phyloP scores from a whole-genome alignment of 2,113 vertebrate species.

The Plecotus auritus region DNA sequence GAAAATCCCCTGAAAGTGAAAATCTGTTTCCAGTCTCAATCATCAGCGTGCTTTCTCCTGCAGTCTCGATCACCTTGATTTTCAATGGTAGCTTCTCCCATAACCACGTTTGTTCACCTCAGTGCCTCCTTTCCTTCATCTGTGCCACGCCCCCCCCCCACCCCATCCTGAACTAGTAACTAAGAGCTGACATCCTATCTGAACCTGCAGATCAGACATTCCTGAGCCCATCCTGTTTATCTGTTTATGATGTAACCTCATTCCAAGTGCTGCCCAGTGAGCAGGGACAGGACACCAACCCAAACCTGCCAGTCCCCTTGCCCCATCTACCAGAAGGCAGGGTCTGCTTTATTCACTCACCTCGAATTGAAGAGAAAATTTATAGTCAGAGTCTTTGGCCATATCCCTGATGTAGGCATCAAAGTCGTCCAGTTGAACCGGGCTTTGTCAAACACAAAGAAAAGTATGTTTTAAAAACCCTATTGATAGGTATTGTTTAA shows the following conservation, averaged over 20 bases:
- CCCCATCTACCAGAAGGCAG: background rate
- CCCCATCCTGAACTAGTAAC: background rate
- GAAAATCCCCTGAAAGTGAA: background rate
- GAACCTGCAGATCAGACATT: background rate
- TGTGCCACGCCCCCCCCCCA: too few relatives aligned
- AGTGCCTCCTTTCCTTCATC: background rate
- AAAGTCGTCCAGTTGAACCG: conserved; percentile 94
- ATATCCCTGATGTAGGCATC: conserved; percentile 97
- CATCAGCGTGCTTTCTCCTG: background rate
- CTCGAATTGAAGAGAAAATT: conserved; percentile 98
- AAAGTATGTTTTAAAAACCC: background rate
- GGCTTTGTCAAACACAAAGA: conserved; percentile 81
- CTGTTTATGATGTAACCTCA: accelerated
- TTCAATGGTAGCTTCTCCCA: background rate
- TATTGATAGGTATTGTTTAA: background rate
- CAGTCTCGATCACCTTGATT: background rate
- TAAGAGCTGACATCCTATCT: background rate
- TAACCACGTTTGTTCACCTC: background rate
- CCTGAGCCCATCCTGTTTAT: too few relatives aligned
- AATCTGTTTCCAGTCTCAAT: accelerated
- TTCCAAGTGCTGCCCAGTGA: background rate
- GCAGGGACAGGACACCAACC: background rate
- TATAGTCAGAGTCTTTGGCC: conserved; percentile 97
- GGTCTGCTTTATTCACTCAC: conserved; percentile 75
- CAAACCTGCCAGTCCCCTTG: too few relatives aligned